These are phyloP conservation scores for Psittacula derbiana DNA, from an alignment of 2,797 vertebrate genomes.

Conservation along the genomic window DNA sequence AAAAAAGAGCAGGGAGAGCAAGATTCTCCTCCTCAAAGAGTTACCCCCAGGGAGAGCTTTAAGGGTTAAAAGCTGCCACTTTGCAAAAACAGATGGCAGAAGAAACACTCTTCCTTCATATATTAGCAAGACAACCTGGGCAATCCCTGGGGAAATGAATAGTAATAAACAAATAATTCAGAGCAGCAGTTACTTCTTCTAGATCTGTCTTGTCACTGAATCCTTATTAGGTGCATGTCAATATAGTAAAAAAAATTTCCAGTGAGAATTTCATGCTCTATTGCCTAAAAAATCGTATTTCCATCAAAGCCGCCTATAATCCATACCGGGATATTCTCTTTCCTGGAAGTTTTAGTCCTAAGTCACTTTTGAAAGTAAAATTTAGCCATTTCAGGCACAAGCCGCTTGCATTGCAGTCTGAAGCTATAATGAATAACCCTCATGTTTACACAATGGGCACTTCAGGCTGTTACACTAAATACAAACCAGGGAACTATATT, in stretches of 20 bases:
- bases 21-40: not conserved
- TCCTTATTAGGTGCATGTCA: not conserved
- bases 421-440: not conserved
- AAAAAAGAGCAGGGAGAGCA: not conserved
- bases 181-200: not conserved
- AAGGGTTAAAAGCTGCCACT: not conserved
- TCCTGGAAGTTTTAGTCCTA: not conserved
- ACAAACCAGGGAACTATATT: not conserved
- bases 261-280: not conserved
- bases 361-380: not conserved
- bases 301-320: not conserved
- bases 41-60: not conserved
- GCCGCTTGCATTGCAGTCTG: not conserved
- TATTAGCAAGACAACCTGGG: not conserved
- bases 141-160: not conserved
- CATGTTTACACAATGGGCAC: not conserved
- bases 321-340: not conserved
- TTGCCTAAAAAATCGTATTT: not conserved
- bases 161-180: not conserved
- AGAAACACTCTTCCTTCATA: not conserved
- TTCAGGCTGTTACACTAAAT: not conserved
- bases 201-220: not conserved
- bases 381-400: not conserved
- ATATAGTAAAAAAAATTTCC: not conserved
- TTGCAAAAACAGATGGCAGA: not conserved